Evolutionary conservation across 2,797 vertebrate species (phyloP).

Genomic region (Eulemur coronatus): DNA sequence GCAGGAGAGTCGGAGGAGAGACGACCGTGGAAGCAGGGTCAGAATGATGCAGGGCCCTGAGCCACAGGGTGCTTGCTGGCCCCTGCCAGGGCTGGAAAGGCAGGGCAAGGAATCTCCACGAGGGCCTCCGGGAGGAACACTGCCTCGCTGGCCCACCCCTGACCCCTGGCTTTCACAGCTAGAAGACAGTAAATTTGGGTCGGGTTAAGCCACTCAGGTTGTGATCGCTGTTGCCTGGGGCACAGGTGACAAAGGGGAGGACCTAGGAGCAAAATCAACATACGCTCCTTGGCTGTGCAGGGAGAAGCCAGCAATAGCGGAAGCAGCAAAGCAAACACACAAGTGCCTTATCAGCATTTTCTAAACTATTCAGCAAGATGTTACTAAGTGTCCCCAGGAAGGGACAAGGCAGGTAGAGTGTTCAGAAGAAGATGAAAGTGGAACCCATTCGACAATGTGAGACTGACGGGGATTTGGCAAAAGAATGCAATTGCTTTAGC

Average conservation of each 20-base stretch:
- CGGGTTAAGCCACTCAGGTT: not conserved
- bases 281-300: too few relatives aligned
- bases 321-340: not conserved
- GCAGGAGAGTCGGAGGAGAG: not conserved
- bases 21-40: fast-evolving
- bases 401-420: fast-evolving
- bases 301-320: not conserved
- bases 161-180: not conserved
- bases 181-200: not conserved
- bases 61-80: fast-evolving
- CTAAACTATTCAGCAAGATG: not conserved
- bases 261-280: not conserved
- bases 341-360: not conserved
- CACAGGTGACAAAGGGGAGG: not conserved
- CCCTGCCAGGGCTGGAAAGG: not conserved
- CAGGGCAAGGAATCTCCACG: not conserved
- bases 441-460: not conserved
- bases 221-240: not conserved
- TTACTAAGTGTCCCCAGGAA: not conserved
- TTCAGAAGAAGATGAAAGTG: not conserved
- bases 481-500: not conserved
- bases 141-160: not conserved
- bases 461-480: not conserved
- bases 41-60: fast-evolving
- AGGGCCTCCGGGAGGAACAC: not conserved